Evolutionary conservation across 2,888 invertebrate genomes (phyloP), one percentile per base, ranked within the genome.

Genomic region (Meliscaeva auricollis): DNA sequence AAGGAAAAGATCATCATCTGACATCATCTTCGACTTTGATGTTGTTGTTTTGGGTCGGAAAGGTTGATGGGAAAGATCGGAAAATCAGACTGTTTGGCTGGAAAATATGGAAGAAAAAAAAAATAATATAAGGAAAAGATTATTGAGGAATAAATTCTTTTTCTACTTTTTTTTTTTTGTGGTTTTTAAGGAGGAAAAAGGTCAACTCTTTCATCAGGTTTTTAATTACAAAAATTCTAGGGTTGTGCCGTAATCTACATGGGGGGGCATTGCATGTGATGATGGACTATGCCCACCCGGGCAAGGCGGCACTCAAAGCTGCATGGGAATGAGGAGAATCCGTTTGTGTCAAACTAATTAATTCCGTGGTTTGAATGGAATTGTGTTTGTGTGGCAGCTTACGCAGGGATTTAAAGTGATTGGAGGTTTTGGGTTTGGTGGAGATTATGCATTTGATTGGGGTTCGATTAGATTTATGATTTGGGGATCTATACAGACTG

Each of bases 301-400:
- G 66, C 32, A 68, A 13, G 3, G 26, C 30, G 44, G 58, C 32
- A 58, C 13, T 17, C 9, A n/a, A 54, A 44, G 3, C n/a, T 15
- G 17, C 17, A 46, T 9, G 6, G 32, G 13, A 50, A 64, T 17
- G 32, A 30, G 38, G 38, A 13, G 48, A 66, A 66, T n/a, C 48
- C 6, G 50, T 74, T 85, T 81, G 85, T 77, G 76, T 85, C 76
- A 77, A 85, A 81, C 73, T 85, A 85, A 85, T 85, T 80, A 85
- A 81, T 81, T 77, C 64, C 44, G 35, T 56, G 72, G 76, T 68
- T 76, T 46, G 30, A 56, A 30, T n/a, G 64, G 17, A 72, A 54
- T 66, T 81, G 48, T 70, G 41, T 60, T 41, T 77, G 44, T 35
- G 8, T 35, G 68, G 46, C 56, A 66, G 46, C 48, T 82, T 52